phyloP scores from a whole-genome alignment of 2,797 vertebrate species.

The Semotilus atromaculatus region DNA sequence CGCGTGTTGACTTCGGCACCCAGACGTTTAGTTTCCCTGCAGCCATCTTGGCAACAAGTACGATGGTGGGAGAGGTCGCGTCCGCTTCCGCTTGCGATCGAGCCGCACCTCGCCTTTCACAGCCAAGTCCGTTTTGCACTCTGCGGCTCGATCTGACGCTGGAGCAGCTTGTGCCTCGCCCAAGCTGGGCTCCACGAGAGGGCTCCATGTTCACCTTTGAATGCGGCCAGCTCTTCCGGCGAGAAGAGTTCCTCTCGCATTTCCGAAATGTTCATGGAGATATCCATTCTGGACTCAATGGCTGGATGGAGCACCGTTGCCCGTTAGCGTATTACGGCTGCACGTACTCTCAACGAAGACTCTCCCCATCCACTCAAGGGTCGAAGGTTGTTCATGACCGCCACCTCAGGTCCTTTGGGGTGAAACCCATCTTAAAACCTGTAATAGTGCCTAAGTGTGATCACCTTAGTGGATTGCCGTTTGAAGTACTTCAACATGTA shows the following conservation, averaged over 20 bases:
- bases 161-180: constrained; percentile 82
- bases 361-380: constrained; percentile 88
- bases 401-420: constrained; percentile 91
- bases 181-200: constrained; percentile 84
- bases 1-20: constrained; percentile 90
- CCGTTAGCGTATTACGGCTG: constrained; percentile 98
- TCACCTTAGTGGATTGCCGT: constrained; percentile 90
- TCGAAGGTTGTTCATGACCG: constrained; percentile 92
- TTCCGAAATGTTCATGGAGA: constrained; percentile 97
- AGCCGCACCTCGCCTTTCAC: constrained; percentile 92
- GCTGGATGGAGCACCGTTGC: constrained; percentile 98
- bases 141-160: constrained; percentile 92
- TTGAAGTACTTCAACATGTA: constrained; percentile 93
- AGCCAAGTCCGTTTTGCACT: constrained; percentile 95
- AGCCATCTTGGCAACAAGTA: constrained; percentile 93
- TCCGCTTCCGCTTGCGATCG: constrained; percentile 97
- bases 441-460: constrained; percentile 80
- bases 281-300: constrained; percentile 96
- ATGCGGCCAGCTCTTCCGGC: constrained; percentile 94
- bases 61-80: constrained; percentile 96
- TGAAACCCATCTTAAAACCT: constrained; percentile 81
- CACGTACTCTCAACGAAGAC: constrained; percentile 93
- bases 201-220: constrained; percentile 98
- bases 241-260: constrained; percentile 96
- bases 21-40: constrained; percentile 97